Conservation (phyloP, 1,140 invertebrate genomes). For the Phthorimaea operculella region DNA sequence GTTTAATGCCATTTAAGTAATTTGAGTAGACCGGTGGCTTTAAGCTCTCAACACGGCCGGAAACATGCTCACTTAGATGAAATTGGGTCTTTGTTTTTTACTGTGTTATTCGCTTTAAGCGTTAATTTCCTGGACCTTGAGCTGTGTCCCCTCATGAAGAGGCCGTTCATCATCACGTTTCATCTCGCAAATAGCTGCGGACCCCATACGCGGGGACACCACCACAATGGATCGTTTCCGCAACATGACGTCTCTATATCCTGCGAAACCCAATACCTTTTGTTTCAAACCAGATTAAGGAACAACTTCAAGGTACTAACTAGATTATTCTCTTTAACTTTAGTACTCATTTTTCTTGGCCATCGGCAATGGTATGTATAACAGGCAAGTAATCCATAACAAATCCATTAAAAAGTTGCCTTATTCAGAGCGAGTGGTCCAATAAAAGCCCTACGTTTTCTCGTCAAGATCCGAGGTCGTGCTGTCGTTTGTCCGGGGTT, state of each 20-base stretch:
- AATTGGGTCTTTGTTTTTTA: no score
- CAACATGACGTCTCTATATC: constrained; percentile 36
- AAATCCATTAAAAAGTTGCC: not conserved
- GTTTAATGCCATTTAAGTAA: constrained; percentile 14
- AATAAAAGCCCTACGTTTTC: constrained; percentile 21
- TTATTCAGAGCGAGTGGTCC: constrained; percentile 8
- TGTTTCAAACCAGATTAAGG: no score
- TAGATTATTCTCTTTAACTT: no score
- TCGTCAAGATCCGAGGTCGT: constrained; percentile 13
- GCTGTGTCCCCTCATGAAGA: constrained; percentile 26
- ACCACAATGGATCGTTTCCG: constrained; percentile 54
- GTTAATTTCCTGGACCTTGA: constrained; percentile 7
- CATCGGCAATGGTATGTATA: no score
- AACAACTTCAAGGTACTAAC: no score
- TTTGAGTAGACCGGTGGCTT: not conserved
- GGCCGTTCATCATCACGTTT: constrained; percentile 30
- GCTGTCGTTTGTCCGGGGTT: constrained; percentile 18
- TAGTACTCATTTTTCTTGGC: no score
- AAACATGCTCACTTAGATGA: not conserved
- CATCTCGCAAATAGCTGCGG: constrained; percentile 32
- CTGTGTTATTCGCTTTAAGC: not conserved
- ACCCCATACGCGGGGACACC: constrained; percentile 33
- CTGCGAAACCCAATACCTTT: constrained; percentile 19
- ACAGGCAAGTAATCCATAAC: no score
- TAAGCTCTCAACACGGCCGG: not conserved